phyloP scores from a whole-genome alignment of 2,113 vertebrate genomes.

The Sturnira hondurensis region DNA sequence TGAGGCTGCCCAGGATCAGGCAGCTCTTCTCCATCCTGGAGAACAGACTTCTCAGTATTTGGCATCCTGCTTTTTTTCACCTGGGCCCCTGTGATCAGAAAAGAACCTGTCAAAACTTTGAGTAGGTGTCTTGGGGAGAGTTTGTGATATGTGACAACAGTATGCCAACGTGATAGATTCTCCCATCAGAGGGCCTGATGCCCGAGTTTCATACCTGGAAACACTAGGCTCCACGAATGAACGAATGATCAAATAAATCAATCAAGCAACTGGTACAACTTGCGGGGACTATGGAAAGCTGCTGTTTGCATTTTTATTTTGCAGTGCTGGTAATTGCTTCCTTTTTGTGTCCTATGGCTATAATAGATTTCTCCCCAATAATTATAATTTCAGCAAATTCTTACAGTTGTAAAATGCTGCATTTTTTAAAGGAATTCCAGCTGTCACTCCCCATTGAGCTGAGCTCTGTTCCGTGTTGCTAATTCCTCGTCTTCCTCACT shows the following conservation, averaged over 20 bases:
- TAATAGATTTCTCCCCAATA: slow-evolving; percentile 47
- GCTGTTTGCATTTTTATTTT: slow-evolving; percentile 23
- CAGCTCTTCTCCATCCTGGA: rapidly evolving
- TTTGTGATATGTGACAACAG: not conserved
- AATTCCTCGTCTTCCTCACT: slow-evolving; percentile 79
- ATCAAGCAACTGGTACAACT: not conserved
- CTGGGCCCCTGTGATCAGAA: not conserved
- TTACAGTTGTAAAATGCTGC: slow-evolving; percentile 67
- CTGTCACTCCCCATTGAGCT: slow-evolving; percentile 70
- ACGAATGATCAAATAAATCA: not conserved
- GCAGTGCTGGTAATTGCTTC: slow-evolving; percentile 45
- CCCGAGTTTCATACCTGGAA: slow-evolving; percentile 22
- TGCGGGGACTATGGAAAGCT: slow-evolving; percentile 27
- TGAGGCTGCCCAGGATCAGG: rapidly evolving
- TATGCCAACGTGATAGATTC: not conserved
- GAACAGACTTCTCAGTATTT: not conserved
- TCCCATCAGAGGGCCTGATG: slow-evolving; percentile 38
- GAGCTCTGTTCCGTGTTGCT: slow-evolving; percentile 65
- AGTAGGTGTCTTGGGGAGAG: not conserved
- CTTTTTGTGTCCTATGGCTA: slow-evolving; percentile 57
- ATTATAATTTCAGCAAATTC: slow-evolving; percentile 78
- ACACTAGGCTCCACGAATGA: slow-evolving; percentile 46
- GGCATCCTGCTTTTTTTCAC: not conserved
- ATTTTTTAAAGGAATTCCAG: slow-evolving; percentile 75
- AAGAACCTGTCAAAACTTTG: not conserved